Conservation (phyloP, 2,888 invertebrate genomes). For the Trypoxylon attenuatum region DNA sequence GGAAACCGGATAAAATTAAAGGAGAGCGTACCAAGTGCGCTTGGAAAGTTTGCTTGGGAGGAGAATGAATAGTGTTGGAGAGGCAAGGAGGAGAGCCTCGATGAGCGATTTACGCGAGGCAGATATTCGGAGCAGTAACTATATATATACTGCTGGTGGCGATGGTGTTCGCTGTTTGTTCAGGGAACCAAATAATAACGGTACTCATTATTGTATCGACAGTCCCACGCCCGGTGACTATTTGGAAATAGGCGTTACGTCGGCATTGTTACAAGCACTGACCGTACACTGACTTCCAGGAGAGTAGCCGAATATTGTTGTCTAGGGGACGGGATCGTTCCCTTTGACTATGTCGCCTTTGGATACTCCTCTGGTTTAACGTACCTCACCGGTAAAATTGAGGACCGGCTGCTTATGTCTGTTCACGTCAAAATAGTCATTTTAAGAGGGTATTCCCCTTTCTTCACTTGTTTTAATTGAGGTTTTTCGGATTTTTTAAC, state of each 20-base stretch:
- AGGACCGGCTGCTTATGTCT: too few relatives aligned
- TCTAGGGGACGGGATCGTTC: constrained; percentile 11
- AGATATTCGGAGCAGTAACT: constrained; percentile 4
- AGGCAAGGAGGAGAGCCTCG: constrained; percentile 5
- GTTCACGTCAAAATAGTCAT: too few relatives aligned
- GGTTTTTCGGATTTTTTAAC: too few relatives aligned
- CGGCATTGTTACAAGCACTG: constrained; percentile 51
- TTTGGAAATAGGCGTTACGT: constrained; percentile 61
- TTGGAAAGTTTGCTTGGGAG: too few relatives aligned
- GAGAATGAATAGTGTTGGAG: neutral
- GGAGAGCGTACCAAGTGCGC: too few relatives aligned
- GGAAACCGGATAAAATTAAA: too few relatives aligned
- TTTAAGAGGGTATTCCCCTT: too few relatives aligned
- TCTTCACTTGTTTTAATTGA: neutral
- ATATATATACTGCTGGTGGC: too few relatives aligned
- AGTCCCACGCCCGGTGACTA: constrained; percentile 59
- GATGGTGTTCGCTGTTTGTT: constrained; percentile 32
- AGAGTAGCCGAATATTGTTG: constrained; percentile 32
- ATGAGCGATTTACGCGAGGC: constrained; percentile 21
- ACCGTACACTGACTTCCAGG: constrained; percentile 43
- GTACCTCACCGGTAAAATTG: neutral
- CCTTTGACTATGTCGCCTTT: constrained; percentile 13
- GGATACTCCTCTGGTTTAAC: constrained; percentile 3
- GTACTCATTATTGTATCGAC: constrained; percentile 60
- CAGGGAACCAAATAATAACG: constrained; percentile 58